These are phyloP conservation scores for Ancistrus triradiatus DNA, from an alignment of 2,113 vertebrate genomes.

Conservation along the genomic window DNA sequence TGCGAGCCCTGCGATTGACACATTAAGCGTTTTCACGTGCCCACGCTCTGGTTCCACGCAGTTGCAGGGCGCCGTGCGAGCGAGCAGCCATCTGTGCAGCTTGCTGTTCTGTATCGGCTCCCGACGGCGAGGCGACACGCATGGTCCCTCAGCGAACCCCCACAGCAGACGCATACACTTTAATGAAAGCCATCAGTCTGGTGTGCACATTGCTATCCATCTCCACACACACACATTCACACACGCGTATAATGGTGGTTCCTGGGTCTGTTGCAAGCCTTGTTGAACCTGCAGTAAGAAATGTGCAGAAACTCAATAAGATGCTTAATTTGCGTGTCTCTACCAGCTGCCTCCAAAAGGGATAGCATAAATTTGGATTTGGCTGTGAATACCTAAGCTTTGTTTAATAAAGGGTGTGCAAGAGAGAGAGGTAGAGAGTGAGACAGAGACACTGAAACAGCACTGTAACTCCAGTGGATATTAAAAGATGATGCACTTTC, in stretches of 20 bases:
- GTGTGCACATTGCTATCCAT: slow-evolving; percentile 27
- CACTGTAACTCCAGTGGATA: not conserved
- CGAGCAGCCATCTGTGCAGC: slow-evolving; percentile 37
- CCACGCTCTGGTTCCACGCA: slow-evolving; percentile 1
- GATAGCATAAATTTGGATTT: slow-evolving; percentile 12
- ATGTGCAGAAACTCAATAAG: slow-evolving; percentile 28
- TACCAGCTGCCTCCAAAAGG: slow-evolving; percentile 34
- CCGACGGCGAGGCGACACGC: slow-evolving; percentile 9
- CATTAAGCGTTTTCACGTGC: slow-evolving; percentile 32
- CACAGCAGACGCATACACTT: slow-evolving; percentile 21
- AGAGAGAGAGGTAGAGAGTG: not conserved
- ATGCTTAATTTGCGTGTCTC: slow-evolving; percentile 33
- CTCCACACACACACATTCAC: slow-evolving; percentile 12
- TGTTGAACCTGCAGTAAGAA: not conserved
- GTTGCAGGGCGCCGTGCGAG: slow-evolving; percentile 6
- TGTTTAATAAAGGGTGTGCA: slow-evolving; percentile 15
- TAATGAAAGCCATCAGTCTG: slow-evolving; percentile 41
- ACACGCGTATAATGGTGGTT: not conserved
- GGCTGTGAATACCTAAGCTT: slow-evolving; percentile 16
- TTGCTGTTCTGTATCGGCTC: slow-evolving; percentile 12
- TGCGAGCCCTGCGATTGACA: slow-evolving; percentile 25
- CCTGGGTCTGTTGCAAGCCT: not conserved
- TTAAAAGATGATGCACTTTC: not conserved
- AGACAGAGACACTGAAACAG: not conserved
- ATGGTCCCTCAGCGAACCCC: slow-evolving; percentile 8